Evolutionary conservation across 2,888 invertebrate species (phyloP).

Genomic region (Drosophila suboccidentalis): DNA sequence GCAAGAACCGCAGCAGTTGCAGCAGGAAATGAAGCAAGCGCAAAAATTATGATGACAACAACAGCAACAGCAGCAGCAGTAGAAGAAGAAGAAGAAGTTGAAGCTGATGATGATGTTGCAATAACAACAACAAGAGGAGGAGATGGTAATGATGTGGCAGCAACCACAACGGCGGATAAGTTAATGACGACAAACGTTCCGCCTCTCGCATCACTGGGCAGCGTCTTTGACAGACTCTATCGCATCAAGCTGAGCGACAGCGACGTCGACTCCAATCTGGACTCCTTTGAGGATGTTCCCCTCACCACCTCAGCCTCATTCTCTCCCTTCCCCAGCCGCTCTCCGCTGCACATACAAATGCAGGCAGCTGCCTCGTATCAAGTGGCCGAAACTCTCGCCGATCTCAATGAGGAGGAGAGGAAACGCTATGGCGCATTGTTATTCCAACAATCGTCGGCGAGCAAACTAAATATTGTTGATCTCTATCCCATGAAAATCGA

Average conservation of each 20-base stretch:
- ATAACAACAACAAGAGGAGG: constrained; percentile 14
- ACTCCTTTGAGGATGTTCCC: constrained; percentile 3
- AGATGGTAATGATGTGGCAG: not conserved
- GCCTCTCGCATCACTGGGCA: constrained; percentile 48
- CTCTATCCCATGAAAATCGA: constrained; percentile 83
- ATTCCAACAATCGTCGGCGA: constrained; percentile 67
- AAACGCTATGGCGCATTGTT: constrained; percentile 56
- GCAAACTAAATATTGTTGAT: constrained; percentile 84
- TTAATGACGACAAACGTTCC: constrained; percentile 62
- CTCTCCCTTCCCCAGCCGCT: not conserved
- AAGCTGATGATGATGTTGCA: not conserved
- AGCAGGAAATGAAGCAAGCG: not conserved
- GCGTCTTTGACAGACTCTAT: constrained; percentile 79
- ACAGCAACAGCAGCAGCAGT: constrained; percentile 14
- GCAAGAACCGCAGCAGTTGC: constrained; percentile 30
- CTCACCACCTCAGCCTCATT: not conserved
- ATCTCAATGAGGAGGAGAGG: constrained; percentile 66
- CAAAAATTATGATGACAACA: constrained; percentile 31
- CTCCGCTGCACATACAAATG: constrained; percentile 69
- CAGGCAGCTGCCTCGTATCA: constrained; percentile 74
- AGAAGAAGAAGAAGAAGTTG: too few relatives aligned
- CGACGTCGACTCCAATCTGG: constrained; percentile 4
- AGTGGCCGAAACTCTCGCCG: constrained; percentile 70
- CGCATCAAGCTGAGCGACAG: constrained; percentile 82
- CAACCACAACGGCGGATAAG: constrained; percentile 14